Conservation (phyloP, 1,140 invertebrate species). For the Vanessa tameamea region DNA sequence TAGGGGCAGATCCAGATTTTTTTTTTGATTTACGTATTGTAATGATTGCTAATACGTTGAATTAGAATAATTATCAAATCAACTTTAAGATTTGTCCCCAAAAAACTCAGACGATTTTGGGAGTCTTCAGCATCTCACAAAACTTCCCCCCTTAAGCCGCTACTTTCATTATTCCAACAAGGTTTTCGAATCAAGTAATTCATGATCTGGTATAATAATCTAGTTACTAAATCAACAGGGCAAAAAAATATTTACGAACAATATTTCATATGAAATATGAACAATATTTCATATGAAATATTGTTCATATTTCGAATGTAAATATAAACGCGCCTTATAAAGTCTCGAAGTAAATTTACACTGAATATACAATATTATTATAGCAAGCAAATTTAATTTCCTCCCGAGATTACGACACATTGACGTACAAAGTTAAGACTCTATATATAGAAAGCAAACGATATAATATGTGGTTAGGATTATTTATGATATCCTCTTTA, state of each 20-base stretch:
- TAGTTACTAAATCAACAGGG: too few relatives aligned
- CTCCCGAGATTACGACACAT: conserved; percentile 20
- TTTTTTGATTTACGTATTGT: too few relatives aligned
- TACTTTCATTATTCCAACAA: too few relatives aligned
- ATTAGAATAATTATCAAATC: too few relatives aligned
- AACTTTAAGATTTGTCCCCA: too few relatives aligned
- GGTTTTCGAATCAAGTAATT: too few relatives aligned
- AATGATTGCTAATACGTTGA: too few relatives aligned
- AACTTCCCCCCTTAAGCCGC: too few relatives aligned
- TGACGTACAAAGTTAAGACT: conserved; percentile 18
- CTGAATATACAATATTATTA: conserved; percentile 17
- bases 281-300: not conserved
- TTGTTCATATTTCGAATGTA: not conserved
- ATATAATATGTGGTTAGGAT: not conserved
- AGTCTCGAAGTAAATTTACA: conserved; percentile 4
- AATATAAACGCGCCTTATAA: not conserved
- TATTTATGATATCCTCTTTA: not conserved
- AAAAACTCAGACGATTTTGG: too few relatives aligned
- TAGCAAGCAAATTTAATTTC: conserved; percentile 28
- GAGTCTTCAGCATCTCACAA: too few relatives aligned
- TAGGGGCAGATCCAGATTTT: too few relatives aligned
- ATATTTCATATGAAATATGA: not conserved
- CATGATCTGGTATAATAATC: too few relatives aligned
- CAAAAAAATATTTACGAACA: not conserved
- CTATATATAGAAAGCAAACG: conserved; percentile 11